These are phyloP conservation scores for Gari tellinella DNA, from an alignment of 2,888 invertebrate species.

Conservation along the genomic window DNA sequence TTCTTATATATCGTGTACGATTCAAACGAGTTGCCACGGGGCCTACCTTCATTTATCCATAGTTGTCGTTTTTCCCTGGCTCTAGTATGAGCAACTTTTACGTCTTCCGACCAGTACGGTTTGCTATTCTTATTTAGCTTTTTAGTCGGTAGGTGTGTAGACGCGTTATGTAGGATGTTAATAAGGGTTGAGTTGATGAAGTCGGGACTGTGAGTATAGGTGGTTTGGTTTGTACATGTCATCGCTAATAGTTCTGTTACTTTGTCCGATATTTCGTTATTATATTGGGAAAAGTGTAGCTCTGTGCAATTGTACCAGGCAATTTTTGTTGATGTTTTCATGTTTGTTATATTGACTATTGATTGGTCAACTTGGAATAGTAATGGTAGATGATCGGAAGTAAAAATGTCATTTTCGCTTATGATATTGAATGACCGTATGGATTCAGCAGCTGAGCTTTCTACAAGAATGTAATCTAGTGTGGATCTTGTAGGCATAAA, in stretches of 20 bases:
- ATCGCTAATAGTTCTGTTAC: no score
- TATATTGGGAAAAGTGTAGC: no score
- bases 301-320: no score
- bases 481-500: conserved; percentile 1
- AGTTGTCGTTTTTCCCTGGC: conserved; percentile 11
- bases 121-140: conserved; percentile 25
- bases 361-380: no score
- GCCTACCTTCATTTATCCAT: conserved; percentile 28
- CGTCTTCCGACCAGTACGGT: conserved; percentile 33
- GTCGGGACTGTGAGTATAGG: no score
- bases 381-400: not conserved
- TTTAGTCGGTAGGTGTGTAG: conserved; percentile 1
- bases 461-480: not conserved
- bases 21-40: no score
- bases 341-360: no score
- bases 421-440: not conserved
- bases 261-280: no score
- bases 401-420: not conserved
- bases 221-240: no score
- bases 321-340: no score
- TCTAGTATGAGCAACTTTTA: conserved; percentile 20
- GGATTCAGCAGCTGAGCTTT: not conserved
- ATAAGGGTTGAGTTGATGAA: no score
- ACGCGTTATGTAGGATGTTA: not conserved
- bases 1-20: no score